phyloP scores from a whole-genome alignment of 1,140 invertebrate species.

The Condylostylus longicornis region DNA sequence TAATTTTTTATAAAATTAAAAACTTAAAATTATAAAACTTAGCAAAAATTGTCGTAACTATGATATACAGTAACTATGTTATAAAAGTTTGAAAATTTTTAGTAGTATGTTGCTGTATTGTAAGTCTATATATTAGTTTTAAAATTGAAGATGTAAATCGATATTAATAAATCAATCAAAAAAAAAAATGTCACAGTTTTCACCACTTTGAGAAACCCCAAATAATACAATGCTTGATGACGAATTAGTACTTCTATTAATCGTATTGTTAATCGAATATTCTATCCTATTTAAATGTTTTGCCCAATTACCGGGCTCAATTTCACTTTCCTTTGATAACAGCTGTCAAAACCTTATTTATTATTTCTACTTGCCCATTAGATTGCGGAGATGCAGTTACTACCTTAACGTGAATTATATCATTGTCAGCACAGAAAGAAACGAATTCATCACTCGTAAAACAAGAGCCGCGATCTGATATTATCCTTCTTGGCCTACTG shows the following conservation, averaged over 20 bases:
- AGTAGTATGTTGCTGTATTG: too few relatives aligned
- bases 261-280: constrained; percentile 13
- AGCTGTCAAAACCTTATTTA: constrained; percentile 8
- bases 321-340: constrained; percentile 6
- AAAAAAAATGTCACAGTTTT: too few relatives aligned
- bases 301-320: constrained; percentile 9
- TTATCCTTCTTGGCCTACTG: constrained; percentile 9
- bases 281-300: constrained; percentile 10
- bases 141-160: too few relatives aligned
- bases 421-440: constrained; percentile 8
- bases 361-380: constrained; percentile 13
- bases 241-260: constrained; percentile 8
- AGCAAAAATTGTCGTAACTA: too few relatives aligned
- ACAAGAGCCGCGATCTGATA: constrained; percentile 13
- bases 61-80: too few relatives aligned
- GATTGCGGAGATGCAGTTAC: constrained; percentile 7
- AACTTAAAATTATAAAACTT: too few relatives aligned
- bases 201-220: background rate
- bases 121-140: too few relatives aligned
- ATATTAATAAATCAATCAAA: too few relatives aligned
- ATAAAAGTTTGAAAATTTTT: too few relatives aligned
- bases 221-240: constrained; percentile 11
- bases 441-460: constrained; percentile 13
- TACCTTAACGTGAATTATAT: constrained; percentile 6
- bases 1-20: too few relatives aligned